Base-by-base conservation (phyloP, 2,113 vertebrate species). In the Sus scrofa region DNA sequence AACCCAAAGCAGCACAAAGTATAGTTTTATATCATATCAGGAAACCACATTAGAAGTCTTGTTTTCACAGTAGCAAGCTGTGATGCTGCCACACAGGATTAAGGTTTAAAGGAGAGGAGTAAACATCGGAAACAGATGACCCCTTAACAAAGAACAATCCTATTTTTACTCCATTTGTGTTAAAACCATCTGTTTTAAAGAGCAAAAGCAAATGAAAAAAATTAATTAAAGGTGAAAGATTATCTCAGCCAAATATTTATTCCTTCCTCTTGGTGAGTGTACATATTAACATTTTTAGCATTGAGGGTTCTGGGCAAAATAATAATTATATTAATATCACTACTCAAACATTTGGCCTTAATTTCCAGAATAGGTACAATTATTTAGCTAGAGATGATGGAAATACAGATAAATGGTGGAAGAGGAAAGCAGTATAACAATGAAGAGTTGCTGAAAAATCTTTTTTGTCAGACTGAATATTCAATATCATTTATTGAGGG, bases 121-220 rank as follows among this genome's bases (percentile, higher is more conserved):
- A 34, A 84, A 39, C 26, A 32, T 24, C 27, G 74, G 96, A 13
- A 81, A 63, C 24, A 82, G 81, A 32, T n/a, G 34, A 88, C 34
- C 67, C 62, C 16, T 34, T 68, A 74, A 58, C 34, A 70, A 97
- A 70, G 19, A 97, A 67, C 52, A 78, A 22, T 11, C 52, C 24
- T 94, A 15, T 67, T 97, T 97, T 78, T 70, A 89, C 63, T 50
- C 50, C 63, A 84, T 77, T 67, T 6, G 22, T 78, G 84, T 67
- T 86, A 91, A 87, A 89, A 5, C 37, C 32, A 27, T 82, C 68
- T 91, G 83, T 92, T 68, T 1, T 39, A 94, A 94, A 62, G 11
- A 93, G 75, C 26, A 89, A 52, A 97, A 58, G 32, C n/a, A 85
- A 26, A 89, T 1, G 54, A 65, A n/a, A 92, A 95, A 81, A 84